These are phyloP conservation scores for Metopolophium dirhodum DNA, from an alignment of 1,140 invertebrate species.

Conservation along the genomic window DNA sequence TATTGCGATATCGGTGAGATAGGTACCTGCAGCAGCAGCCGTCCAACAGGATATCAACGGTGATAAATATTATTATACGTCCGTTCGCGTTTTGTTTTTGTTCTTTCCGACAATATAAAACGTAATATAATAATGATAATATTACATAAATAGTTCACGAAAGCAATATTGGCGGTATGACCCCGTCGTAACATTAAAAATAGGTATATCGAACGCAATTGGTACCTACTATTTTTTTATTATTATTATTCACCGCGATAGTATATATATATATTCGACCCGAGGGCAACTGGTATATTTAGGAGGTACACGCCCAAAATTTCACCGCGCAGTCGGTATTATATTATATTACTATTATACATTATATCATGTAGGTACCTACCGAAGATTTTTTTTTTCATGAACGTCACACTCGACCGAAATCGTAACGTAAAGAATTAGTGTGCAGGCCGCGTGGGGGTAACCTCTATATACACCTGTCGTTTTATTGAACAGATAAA, in stretches of 20 bases:
- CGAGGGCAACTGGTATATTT: neutral
- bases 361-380: neutral
- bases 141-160: slow-evolving; percentile 8
- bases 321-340: neutral
- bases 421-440: neutral
- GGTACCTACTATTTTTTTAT: neutral
- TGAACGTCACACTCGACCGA: neutral
- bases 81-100: neutral
- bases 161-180: neutral
- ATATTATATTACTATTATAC: neutral
- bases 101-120: neutral
- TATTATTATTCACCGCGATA: neutral
- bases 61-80: neutral
- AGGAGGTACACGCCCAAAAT: neutral
- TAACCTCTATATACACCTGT: neutral
- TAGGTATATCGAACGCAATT: neutral
- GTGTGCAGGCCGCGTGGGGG: neutral
- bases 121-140: neutral
- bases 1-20: neutral
- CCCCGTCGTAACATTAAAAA: neutral
- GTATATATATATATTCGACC: neutral
- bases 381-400: neutral
- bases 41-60: neutral
- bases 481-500: neutral
- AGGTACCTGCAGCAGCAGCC: too few species aligned